Percentiles rank a stretch among this genome's conserved stretches.
phyloP scores from a whole-genome alignment of 2,888 invertebrate species.

The Nephrotoma flavescens region DNA sequence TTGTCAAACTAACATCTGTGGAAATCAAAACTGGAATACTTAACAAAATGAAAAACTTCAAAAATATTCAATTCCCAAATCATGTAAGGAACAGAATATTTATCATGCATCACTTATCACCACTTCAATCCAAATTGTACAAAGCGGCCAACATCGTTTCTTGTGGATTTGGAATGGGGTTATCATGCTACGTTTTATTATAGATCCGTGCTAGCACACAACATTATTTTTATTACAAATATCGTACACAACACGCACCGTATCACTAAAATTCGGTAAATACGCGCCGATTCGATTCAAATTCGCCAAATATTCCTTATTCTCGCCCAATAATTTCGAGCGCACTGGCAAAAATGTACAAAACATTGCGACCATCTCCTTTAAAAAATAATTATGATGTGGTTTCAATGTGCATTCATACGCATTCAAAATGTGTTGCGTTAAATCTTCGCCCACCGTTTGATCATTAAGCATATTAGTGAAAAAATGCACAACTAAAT shows the following conservation, averaged over 20 bases:
- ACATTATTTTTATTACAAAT: background rate
- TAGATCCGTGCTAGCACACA: background rate
- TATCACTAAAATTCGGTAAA: background rate
- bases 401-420: background rate
- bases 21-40: too few relatives aligned
- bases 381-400: background rate
- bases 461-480: background rate
- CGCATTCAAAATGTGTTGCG: background rate
- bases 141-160: too few relatives aligned
- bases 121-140: too few relatives aligned
- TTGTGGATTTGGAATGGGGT: too few relatives aligned
- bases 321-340: background rate
- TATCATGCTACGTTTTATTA: too few relatives aligned
- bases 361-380: background rate
- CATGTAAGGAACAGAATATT: too few relatives aligned
- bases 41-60: too few relatives aligned
- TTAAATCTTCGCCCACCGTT: background rate
- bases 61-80: too few relatives aligned
- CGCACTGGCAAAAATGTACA: background rate
- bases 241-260: background rate
- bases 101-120: too few relatives aligned
- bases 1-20: too few relatives aligned
- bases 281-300: background rate
- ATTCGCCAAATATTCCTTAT: background rate
- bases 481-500: background rate